Percentiles rank a stretch among this genome's conserved stretches.
phyloP scores from a whole-genome alignment of 2,797 vertebrate species.

The Iguana delicatissima region DNA sequence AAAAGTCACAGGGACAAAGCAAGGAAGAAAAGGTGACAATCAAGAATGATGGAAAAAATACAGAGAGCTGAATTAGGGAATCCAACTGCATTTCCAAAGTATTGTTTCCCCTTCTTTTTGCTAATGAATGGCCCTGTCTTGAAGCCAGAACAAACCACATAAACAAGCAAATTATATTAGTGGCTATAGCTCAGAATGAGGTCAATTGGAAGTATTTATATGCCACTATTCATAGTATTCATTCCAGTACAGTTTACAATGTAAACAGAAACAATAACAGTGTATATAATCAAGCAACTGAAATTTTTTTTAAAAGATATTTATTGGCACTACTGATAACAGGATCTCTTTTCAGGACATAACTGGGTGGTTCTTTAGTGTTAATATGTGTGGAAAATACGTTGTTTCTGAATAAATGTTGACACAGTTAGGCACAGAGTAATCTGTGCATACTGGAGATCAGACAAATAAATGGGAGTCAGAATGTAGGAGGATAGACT shows the following conservation, averaged over 20 bases:
- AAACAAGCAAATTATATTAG: too few relatives aligned
- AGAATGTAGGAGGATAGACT: neutral
- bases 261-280: neutral
- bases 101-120: neutral
- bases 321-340: neutral
- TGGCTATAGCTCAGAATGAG: too few relatives aligned
- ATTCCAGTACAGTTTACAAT: too few relatives aligned
- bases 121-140: neutral
- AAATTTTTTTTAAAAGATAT: too few relatives aligned
- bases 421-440: neutral
- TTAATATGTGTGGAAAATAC: neutral
- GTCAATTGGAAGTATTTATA: neutral
- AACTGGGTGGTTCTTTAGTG: neutral
- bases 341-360: neutral
- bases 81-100: neutral
- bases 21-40: too few relatives aligned
- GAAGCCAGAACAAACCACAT: neutral
- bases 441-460: too few relatives aligned
- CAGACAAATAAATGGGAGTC: neutral
- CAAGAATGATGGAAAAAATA: neutral
- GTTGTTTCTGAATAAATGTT: neutral
- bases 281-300: neutral
- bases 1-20: neutral
- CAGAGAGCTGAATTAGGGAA: neutral
- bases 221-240: neutral